These are phyloP conservation scores for Cylloceria caligata DNA, from an alignment of 2,888 invertebrate species.

Conservation along the genomic window DNA sequence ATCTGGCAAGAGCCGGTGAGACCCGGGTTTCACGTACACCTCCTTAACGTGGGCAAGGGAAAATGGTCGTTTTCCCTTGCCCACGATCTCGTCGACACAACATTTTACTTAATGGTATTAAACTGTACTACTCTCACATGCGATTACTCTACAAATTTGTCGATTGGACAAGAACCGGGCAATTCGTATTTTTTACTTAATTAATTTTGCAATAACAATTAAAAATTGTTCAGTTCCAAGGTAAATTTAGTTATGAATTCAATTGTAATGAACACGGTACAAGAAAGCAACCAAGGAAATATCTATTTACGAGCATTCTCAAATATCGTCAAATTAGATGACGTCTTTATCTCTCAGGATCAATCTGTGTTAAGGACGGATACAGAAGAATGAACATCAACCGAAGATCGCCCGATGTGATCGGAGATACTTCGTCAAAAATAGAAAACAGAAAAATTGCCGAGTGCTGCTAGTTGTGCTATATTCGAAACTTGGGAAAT, in stretches of 20 bases:
- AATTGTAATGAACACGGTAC: neutral
- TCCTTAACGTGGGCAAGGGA: too few species aligned
- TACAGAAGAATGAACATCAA: slow-evolving; percentile 2
- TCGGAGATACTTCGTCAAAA: too few species aligned
- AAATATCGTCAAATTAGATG: slow-evolving; percentile 10
- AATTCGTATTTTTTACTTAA: too few species aligned
- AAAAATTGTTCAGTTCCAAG: neutral
- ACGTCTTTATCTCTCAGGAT: neutral
- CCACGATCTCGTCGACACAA: slow-evolving; percentile 65
- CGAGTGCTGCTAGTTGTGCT: slow-evolving; percentile 27
- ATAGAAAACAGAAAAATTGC: slow-evolving; percentile 52
- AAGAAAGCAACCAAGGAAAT: neutral
- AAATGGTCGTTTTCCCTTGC: slow-evolving; percentile 24
- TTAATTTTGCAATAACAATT: neutral
- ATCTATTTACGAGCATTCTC: neutral
- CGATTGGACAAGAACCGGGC: too few species aligned
- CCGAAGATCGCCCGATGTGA: slow-evolving; percentile 28
- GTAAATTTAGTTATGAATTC: neutral
- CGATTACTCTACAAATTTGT: neutral
- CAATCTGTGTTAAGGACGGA: slow-evolving; percentile 1
- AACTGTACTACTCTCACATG: slow-evolving; percentile 10
- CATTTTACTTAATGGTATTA: slow-evolving; percentile 68
- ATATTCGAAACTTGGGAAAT: slow-evolving; percentile 41
- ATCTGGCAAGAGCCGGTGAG: slow-evolving; percentile 50
- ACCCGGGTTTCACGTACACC: too few species aligned